Conservation (phyloP, 2,797 vertebrate genomes). For the Crocidura indochinensis region DNA sequence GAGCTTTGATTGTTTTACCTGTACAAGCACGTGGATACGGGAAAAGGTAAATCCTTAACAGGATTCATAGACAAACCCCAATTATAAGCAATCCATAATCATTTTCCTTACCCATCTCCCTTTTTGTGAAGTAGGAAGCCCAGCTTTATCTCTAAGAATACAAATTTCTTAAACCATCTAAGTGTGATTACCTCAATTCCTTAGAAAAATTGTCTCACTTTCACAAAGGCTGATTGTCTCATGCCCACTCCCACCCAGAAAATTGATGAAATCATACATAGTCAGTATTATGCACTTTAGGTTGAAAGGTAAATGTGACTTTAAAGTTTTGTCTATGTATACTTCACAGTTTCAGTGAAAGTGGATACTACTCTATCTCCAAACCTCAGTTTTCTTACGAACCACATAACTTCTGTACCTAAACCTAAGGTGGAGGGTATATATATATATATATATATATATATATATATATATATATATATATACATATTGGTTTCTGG, state of each 20-base stretch:
- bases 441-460: too few relatives aligned
- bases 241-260: not conserved
- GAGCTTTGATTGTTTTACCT: slow-evolving; percentile 24
- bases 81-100: not conserved
- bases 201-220: not conserved
- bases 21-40: not conserved
- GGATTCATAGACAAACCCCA: not conserved
- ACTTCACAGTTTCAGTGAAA: not conserved
- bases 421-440: too few relatives aligned
- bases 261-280: not conserved
- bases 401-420: not conserved
- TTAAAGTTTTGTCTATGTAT: not conserved
- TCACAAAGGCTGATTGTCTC: not conserved
- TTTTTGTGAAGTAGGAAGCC: too few relatives aligned
- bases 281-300: not conserved
- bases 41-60: slow-evolving; percentile 9
- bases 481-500: too few relatives aligned
- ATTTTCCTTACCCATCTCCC: not conserved
- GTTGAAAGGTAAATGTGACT: not conserved
- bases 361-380: not conserved
- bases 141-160: not conserved
- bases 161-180: not conserved
- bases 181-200: too few relatives aligned
- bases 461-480: too few relatives aligned
- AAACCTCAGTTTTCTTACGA: not conserved